These are phyloP conservation scores for Protaetia brevitarsis DNA, from an alignment of 1,140 invertebrate species.

Conservation along the genomic window DNA sequence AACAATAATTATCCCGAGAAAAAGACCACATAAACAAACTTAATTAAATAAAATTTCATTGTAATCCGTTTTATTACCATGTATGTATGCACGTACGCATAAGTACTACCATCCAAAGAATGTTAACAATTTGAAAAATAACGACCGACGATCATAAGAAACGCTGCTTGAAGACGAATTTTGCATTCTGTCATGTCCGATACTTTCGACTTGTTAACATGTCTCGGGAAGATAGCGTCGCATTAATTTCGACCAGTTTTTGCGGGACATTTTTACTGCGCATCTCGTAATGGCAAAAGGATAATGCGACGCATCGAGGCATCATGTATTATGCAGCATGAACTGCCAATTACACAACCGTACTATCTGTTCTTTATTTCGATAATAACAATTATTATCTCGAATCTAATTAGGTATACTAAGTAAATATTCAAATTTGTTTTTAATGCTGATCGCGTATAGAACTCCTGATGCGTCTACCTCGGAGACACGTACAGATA, in stretches of 20 bases:
- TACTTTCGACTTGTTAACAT: slow-evolving; percentile 16
- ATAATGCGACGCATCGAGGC: not conserved
- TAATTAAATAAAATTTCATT: not conserved
- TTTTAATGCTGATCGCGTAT: not conserved
- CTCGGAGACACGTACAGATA: not conserved
- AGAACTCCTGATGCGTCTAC: not conserved
- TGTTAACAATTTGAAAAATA: slow-evolving; percentile 9
- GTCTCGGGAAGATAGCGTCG: slow-evolving; percentile 3
- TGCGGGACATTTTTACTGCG: not conserved
- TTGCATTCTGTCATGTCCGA: slow-evolving; percentile 15
- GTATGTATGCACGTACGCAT: not conserved
- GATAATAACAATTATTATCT: not conserved
- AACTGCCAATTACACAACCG: too few species aligned
- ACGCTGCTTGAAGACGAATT: not conserved
- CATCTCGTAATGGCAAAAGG: not conserved
- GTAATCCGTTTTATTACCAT: not conserved
- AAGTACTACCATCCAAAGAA: not conserved
- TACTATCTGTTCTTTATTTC: too few species aligned
- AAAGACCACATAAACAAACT: too few species aligned
- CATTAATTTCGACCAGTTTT: slow-evolving; percentile 8
- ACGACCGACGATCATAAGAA: not conserved
- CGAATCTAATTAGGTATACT: not conserved
- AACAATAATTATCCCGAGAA: too few species aligned
- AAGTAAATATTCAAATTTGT: not conserved
- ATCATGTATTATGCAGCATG: too few species aligned